Evolutionary conservation across 2,113 vertebrate genomes (phyloP).

Genomic region (Aramus guarauna): DNA sequence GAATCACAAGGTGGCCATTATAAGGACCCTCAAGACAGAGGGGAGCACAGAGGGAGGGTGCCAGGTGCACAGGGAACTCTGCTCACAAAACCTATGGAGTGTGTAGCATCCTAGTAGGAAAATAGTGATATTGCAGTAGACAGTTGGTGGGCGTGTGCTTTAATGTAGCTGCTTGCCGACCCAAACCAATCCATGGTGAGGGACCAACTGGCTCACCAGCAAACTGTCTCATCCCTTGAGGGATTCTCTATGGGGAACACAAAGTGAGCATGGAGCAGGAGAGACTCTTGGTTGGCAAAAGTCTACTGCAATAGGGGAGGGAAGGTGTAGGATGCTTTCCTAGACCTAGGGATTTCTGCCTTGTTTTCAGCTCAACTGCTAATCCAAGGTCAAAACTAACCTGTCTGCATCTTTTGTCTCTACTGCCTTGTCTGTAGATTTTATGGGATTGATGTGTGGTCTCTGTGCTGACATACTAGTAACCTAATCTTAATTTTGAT

Average conservation of each 20-base stretch:
- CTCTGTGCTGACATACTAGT: not conserved
- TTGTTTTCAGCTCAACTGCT: not conserved
- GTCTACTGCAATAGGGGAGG: not conserved
- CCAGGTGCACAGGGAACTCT: not conserved
- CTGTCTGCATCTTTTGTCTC: not conserved
- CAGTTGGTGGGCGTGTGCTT: not conserved
- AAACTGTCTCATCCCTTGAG: not conserved
- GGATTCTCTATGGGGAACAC: fast-evolving
- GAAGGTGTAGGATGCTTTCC: not conserved
- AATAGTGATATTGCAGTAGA: not conserved
- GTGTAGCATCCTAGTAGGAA: not conserved
- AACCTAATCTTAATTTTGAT: not conserved
- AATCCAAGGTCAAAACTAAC: not conserved
- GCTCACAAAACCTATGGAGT: not conserved
- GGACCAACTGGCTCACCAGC: not conserved
- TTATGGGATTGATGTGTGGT: not conserved
- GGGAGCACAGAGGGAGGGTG: not conserved
- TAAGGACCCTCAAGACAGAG: not conserved
- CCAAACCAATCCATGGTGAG: not conserved
- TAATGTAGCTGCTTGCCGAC: not conserved
- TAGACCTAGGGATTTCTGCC: not conserved
- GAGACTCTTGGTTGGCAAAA: not conserved
- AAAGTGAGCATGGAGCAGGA: not conserved
- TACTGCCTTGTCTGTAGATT: not conserved
- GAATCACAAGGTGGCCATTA: not conserved